Base-by-base conservation (phyloP, 2,797 vertebrate genomes). In the Alca torda region DNA sequence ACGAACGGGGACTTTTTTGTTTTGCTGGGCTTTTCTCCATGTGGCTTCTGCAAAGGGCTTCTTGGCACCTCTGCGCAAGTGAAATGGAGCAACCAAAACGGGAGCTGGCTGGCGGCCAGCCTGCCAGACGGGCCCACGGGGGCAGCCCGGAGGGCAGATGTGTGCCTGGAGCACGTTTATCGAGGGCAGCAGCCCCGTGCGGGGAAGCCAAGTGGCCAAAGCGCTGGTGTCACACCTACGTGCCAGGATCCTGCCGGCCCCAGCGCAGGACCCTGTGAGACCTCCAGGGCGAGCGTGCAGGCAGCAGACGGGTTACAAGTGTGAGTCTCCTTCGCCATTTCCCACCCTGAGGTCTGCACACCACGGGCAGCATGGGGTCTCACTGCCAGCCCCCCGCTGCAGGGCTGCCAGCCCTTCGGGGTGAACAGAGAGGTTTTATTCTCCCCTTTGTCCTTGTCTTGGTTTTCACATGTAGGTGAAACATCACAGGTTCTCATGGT, bases 21-120 rank as follows among this genome's bases (percentile, higher is more conserved):
- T 80, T 57, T 31, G 39, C 30, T 18, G 57, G 53, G 60, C 26
- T 93, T 72, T 81, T 84, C 84, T 90, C 82, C 88, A 90, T 80
- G 94, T 78, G 76, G 35, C 51, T 95, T 65, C 80, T 48, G 48
- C 80, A 73, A 37, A 92, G 26, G 35, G 48, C 39, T 90, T 84
- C 88, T 79, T 93, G 92, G 95, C 88, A 73, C 50, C 50, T 68
- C 54, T 33, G 82, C 80, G 46, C 14, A 8, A 68, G 77, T 61
- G 87, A 90, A 88, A 95, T 46, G 88, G 92, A 96, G 90, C 87
- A 94, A 84, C 83, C 87, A 50, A 73, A 89, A 50, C 0, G 6
- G 64, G 86, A 74, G 57, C 76, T 87, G 90, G 90, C 73, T 25
- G 64, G 37, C 1, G 1, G 93, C 84, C 94, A 94, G 87, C 21